Evolutionary conservation across 2,888 invertebrate species (phyloP), one percentile per base, ranked within the genome.

Genomic region (Byasa hedistus): DNA sequence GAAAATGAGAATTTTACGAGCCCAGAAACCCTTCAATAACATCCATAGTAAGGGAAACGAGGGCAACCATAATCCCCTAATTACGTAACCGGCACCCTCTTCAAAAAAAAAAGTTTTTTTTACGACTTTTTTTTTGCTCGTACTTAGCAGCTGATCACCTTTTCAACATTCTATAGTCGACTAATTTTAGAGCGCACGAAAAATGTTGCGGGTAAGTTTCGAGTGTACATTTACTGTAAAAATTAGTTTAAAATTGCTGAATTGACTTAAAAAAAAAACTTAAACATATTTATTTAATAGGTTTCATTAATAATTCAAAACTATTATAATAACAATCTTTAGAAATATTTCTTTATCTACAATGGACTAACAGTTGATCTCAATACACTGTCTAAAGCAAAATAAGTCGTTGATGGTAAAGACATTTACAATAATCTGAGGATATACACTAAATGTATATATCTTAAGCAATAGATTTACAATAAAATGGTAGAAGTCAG

Each of bases 11-110:
- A 60, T 44, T 32, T 48, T 56, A 32, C 57, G 39, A 56, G 52
- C 21, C 39, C 22, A 51, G 61, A 65, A 56, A 65, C 44, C 57
- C 57, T 36, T 23, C 58, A 66, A 66, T 61, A 23, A 66, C 57
- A 36, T 52, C 52, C 32, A 51, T 51, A 21, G 52, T 66, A 1
- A 10, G 44, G 52, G 36, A 58, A 61, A 61, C 39, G 52, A 39
- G 57, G 61, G 57, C 65, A 61, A 61, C 61, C 65, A 57, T 57
- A 57, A 66, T 57, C 57, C 57, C 27, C 52, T 66, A 66, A 66
- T 66, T 66, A 61, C 61, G 61, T 52, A 59, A 60, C 51, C 61
- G 65, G 48, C 65, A 61, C 65, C 65, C 65, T 66, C 65, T 66
- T 66, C 61, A 56, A 39, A 60, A 61, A 24, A 44, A 32, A 32